Evolutionary conservation across 2,113 vertebrate species (phyloP).

Genomic region (Peromyscus maniculatus): DNA sequence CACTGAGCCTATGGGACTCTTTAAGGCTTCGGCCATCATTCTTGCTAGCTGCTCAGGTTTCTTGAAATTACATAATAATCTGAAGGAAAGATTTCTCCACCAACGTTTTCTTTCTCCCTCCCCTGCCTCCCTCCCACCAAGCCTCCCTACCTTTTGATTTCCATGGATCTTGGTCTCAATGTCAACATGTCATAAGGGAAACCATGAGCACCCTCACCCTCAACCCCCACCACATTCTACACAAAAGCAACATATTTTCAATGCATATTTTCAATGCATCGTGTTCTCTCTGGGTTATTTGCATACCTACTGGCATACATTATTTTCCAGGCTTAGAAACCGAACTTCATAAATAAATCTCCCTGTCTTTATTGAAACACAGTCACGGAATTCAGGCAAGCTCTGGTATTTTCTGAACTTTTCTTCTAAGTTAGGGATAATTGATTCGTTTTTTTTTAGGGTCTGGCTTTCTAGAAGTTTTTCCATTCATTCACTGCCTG

Average conservation of each 20-base stretch:
- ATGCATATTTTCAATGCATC: neutral
- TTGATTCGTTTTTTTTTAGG: slow-evolving; percentile 49
- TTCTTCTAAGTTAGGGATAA: slow-evolving; percentile 56
- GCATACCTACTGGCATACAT: slow-evolving; percentile 47
- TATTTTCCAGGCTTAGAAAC: slow-evolving; percentile 31
- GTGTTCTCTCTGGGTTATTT: slow-evolving; percentile 51
- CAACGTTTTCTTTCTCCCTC: neutral
- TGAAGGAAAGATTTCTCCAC: neutral
- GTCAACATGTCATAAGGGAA: neutral
- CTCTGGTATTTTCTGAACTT: slow-evolving; percentile 24
- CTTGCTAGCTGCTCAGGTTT: neutral
- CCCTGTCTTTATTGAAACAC: slow-evolving; percentile 63
- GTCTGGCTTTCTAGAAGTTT: slow-evolving; percentile 7
- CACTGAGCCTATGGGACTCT: neutral
- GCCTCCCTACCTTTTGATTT: neutral
- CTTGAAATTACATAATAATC: neutral
- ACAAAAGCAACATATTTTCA: slow-evolving; percentile 50
- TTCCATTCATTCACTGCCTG: neutral
- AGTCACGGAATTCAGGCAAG: slow-evolving; percentile 53
- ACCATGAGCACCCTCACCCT: neutral
- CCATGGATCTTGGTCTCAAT: neutral
- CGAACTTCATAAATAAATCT: slow-evolving; percentile 62
- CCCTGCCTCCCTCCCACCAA: neutral
- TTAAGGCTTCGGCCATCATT: neutral
- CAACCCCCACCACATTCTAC: neutral